Conservation (phyloP, 2,797 vertebrate species). For the Cyprinodon diabolis region DNA sequence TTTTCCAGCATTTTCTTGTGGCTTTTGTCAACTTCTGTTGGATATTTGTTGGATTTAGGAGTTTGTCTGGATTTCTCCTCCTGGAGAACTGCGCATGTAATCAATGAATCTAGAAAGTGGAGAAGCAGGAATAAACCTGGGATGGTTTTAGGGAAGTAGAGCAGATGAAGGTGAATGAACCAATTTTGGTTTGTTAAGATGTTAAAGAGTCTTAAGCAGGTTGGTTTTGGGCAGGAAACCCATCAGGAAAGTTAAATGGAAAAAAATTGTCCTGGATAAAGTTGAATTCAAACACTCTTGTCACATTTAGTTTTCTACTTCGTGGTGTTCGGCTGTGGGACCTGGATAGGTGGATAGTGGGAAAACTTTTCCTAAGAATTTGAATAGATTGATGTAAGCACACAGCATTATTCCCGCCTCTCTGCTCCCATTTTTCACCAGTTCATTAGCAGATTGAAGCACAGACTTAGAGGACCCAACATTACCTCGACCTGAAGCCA, state of each 20-base stretch:
- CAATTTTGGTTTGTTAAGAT: not conserved
- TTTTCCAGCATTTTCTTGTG: conserved; percentile 13
- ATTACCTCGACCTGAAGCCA: not conserved
- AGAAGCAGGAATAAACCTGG: conserved; percentile 7
- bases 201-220: conserved; percentile 4
- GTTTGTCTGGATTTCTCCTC: conserved; percentile 18
- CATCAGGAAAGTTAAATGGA: conserved; percentile 5
- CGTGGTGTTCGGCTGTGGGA: not conserved
- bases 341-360: conserved; percentile 9
- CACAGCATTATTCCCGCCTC: not conserved
- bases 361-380: not conserved
- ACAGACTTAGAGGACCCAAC: not conserved
- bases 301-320: conserved; percentile 11
- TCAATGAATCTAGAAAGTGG: conserved; percentile 28
- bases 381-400: conserved; percentile 33
- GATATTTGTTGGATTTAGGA: not conserved
- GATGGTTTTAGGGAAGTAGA: conserved; percentile 15
- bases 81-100: not conserved
- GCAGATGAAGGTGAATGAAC: conserved; percentile 3
- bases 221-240: conserved; percentile 10
- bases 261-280: not conserved
- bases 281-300: conserved; percentile 3
- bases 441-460: conserved; percentile 26
- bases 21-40: conserved; percentile 7
- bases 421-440: not conserved